Conservation (phyloP, 2,888 invertebrate genomes). For the Drosophila diplacantha region DNA sequence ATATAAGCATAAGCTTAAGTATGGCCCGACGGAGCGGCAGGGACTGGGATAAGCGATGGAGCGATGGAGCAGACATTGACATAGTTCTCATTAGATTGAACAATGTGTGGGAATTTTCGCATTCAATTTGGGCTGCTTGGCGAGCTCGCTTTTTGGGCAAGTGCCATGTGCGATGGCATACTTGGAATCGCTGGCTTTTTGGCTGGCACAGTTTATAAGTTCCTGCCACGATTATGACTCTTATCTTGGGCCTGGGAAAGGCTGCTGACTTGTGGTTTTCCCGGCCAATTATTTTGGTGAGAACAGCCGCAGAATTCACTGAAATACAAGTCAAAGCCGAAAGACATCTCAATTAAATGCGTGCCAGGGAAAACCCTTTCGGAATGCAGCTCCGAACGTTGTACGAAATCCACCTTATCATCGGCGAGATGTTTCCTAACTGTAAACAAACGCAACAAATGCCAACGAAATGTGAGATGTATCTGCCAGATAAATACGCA, state of each 20-base stretch:
- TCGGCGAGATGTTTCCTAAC: not conserved
- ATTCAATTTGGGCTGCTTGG: slow-evolving; percentile 37
- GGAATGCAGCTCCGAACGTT: slow-evolving; percentile 7
- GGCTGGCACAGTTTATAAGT: slow-evolving; percentile 26
- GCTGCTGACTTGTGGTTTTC: slow-evolving; percentile 2
- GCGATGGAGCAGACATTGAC: slow-evolving; percentile 48
- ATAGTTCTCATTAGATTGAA: slow-evolving; percentile 58
- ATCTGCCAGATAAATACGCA: slow-evolving; percentile 21
- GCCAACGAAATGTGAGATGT: slow-evolving; percentile 10
- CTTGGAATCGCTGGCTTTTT: slow-evolving; percentile 23
- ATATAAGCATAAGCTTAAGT: slow-evolving; percentile 44
- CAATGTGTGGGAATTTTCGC: slow-evolving; percentile 56
- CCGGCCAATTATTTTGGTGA: slow-evolving; percentile 8
- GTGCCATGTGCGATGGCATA: slow-evolving; percentile 32
- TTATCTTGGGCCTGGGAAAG: slow-evolving; percentile 2
- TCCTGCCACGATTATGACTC: slow-evolving; percentile 24
- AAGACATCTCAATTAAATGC: slow-evolving; percentile 2
- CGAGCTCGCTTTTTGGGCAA: slow-evolving; percentile 25
- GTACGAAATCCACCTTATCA: slow-evolving; percentile 4
- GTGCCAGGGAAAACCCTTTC: not conserved
- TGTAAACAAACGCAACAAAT: slow-evolving; percentile 10
- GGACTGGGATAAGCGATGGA: slow-evolving; percentile 22
- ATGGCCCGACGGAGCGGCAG: slow-evolving; percentile 5
- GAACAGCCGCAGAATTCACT: not conserved
- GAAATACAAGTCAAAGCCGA: not conserved